Evolutionary conservation across 2,113 vertebrate genomes (phyloP).

Genomic region (Chionis minor): DNA sequence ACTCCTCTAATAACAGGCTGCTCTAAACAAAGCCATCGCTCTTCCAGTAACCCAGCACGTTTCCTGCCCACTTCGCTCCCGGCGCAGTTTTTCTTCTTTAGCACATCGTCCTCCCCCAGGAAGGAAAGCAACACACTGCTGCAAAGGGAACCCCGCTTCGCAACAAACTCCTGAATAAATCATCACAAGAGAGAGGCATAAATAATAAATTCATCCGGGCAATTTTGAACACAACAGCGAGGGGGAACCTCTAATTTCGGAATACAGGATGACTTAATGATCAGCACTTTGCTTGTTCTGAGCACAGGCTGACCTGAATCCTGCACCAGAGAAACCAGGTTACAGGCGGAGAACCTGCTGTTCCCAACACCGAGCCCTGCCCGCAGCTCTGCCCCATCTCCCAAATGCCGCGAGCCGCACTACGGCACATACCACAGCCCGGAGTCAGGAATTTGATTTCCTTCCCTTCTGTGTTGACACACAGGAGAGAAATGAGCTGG

Average conservation of each 20-base stretch:
- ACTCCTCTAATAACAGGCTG: not conserved
- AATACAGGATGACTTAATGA: not conserved
- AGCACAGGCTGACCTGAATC: not conserved
- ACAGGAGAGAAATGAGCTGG: not conserved
- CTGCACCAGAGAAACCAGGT: not conserved
- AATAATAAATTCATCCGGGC: not conserved
- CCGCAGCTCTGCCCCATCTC: not conserved
- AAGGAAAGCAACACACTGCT: not conserved
- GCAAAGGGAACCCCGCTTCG: not conserved
- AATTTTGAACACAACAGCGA: accelerated
- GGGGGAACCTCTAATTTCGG: not conserved
- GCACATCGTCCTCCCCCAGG: not conserved
- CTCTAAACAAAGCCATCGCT: not conserved
- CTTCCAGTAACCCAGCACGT: not conserved
- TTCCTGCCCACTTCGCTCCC: not conserved
- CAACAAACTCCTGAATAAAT: not conserved
- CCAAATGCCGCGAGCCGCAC: accelerated
- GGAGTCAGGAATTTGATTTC: not conserved
- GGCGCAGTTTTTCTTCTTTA: not conserved
- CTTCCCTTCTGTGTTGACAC: not conserved
- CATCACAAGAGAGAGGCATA: not conserved
- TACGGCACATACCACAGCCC: not conserved
- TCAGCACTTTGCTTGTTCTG: not conserved
- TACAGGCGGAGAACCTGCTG: not conserved
- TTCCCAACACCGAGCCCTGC: not conserved